A percentile compares a stretch with the other conserved stretches of the same genome.
These are phyloP conservation scores for Neuroterus valhalla DNA, from an alignment of 1,140 invertebrate genomes.

Conservation along the genomic window DNA sequence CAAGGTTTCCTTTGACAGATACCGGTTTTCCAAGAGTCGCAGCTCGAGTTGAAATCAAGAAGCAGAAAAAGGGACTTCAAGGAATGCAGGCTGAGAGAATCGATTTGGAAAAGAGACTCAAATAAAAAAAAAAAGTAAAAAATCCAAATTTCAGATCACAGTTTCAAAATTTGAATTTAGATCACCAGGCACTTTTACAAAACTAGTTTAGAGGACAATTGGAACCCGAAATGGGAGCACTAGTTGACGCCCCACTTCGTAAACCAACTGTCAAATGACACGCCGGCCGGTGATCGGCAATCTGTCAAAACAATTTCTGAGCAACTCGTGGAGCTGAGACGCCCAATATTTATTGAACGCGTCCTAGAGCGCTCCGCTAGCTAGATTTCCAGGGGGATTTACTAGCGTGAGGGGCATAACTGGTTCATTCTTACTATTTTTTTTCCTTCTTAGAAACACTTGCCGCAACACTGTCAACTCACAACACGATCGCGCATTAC, in stretches of 20 bases:
- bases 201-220: too few relatives aligned
- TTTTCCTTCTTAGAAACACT: slow-evolving; percentile 11
- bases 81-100: too few relatives aligned
- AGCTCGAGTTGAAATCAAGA: neutral
- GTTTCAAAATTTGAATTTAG: too few relatives aligned
- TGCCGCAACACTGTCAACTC: slow-evolving; percentile 37
- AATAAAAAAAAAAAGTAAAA: too few relatives aligned
- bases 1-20: slow-evolving; percentile 20
- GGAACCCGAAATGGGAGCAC: neutral
- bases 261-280: slow-evolving; percentile 62
- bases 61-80: neutral
- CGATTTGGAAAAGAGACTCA: too few relatives aligned
- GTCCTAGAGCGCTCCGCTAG: slow-evolving; percentile 27
- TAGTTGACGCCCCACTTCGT: neutral
- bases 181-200: too few relatives aligned
- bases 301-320: slow-evolving; percentile 5
- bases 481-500: slow-evolving; percentile 36
- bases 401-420: neutral
- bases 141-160: too few relatives aligned
- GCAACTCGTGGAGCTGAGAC: slow-evolving; percentile 36
- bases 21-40: neutral
- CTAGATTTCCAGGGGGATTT: slow-evolving; percentile 20
- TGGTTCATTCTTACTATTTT: slow-evolving; percentile 3
- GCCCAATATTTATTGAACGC: slow-evolving; percentile 49
- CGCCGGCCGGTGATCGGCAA: slow-evolving; percentile 40